These are phyloP conservation scores for Osmoderma eremita DNA, from an alignment of 2,888 invertebrate genomes.

Conservation along the genomic window DNA sequence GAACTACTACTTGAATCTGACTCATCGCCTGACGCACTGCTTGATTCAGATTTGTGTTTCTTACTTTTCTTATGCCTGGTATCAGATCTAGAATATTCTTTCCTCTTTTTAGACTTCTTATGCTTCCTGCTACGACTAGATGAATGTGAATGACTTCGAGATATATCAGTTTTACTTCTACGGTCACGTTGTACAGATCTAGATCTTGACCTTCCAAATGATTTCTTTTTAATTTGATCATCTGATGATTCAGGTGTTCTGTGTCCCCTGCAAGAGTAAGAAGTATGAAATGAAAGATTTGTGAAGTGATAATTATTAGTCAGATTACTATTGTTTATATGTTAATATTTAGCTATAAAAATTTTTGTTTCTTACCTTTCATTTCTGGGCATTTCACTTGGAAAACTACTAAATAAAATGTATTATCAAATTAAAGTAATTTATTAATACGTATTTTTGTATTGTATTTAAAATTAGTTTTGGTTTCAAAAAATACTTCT, in stretches of 20 bases:
- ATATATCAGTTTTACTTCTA: background rate
- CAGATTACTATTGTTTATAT: too few species aligned
- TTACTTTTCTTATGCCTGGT: slow-evolving; percentile 13
- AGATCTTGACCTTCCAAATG: slow-evolving; percentile 19
- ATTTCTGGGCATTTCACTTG: too few species aligned
- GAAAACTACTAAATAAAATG: too few species aligned
- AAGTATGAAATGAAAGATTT: background rate
- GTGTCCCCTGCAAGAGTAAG: background rate
- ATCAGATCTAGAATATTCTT: slow-evolving; percentile 11
- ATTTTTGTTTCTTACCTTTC: too few species aligned
- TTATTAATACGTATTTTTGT: too few species aligned
- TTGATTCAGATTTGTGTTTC: slow-evolving; percentile 17
- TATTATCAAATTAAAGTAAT: too few species aligned
- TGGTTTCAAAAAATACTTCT: too few species aligned
- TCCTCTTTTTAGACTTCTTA: slow-evolving; percentile 6
- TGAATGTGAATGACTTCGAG: slow-evolving; percentile 7
- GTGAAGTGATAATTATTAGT: too few species aligned
- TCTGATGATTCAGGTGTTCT: background rate
- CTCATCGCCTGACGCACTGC: slow-evolving; percentile 11
- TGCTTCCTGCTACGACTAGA: slow-evolving; percentile 4
- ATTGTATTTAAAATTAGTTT: too few species aligned
- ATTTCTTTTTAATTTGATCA: slow-evolving; percentile 6
- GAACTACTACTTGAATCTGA: slow-evolving; percentile 52
- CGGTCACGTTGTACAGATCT: slow-evolving; percentile 11
- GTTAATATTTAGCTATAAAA: too few species aligned